Base-by-base conservation (phyloP, 2,888 invertebrate genomes). In the Minunthozetes semirufus region DNA sequence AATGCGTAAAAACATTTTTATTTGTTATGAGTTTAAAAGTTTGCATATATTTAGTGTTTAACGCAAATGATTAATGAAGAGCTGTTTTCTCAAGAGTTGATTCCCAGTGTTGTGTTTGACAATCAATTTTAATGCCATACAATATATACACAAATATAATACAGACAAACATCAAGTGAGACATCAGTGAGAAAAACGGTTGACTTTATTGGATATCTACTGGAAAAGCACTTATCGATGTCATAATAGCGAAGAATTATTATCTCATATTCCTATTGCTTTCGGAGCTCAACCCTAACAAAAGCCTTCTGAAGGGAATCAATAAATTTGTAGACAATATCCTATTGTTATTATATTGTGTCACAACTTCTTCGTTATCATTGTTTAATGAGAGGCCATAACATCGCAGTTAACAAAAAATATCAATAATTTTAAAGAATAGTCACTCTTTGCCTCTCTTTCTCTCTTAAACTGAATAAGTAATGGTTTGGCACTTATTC, bases 181-280 rank as follows among this genome's bases (percentile, higher is more conserved):
- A 63, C 33, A 63, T 25, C 29, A 63, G 19, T 42, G 42, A 42
- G 42, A 42, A 42, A 66, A 66, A 70, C 48, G 48, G 70, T 70
- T 70, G 15, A 70, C 48, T 70, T 70, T 70, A 70, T 70, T 70
- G 70, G 70, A 70, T 70, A 70, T 70, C 48, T 25, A 48, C 46
- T 70, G 70, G 25, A 70, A 63, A 70, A 70, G 70, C 70, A 70
- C 70, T 70, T 70, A 70, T 70, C 48, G 70, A 48, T 70, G 70
- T 70, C 70, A 70, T 70, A 70, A 66, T 66, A 70, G 25, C 70
- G 22, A 70, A 70, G 48, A 70, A 46, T 70, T 70, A 70, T 70
- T 70, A 70, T 70, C 70, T 70, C 19, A 70, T 70, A 70, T 70
- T 70, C 25, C 6, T 38, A 27, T 70, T 70, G 42, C 38, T 38